Conservation (phyloP, 2,888 invertebrate species). For the Tipula confusa region DNA sequence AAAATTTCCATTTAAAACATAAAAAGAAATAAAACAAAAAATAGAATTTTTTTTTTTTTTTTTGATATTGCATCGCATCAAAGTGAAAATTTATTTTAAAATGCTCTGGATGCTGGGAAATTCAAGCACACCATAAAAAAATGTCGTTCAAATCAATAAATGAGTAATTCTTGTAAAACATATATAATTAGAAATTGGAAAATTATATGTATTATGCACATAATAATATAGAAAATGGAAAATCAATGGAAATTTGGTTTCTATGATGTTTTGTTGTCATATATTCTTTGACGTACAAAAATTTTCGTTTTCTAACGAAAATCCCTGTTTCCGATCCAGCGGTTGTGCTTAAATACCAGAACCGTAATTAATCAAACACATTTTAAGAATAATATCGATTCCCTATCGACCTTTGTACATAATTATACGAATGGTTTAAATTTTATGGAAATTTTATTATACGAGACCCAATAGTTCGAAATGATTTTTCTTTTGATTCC, state of each 20-base stretch:
- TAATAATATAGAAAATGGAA: background rate
- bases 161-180: background rate
- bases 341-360: background rate
- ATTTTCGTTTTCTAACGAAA: background rate
- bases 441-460: conserved; percentile 5
- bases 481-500: conserved; percentile 5
- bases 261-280: background rate
- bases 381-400: background rate
- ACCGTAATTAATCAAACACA: background rate
- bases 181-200: background rate
- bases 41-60: background rate
- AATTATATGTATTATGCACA: background rate
- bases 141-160: background rate
- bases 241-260: background rate
- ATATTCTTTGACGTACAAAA: background rate
- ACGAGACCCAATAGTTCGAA: background rate
- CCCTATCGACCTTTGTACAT: background rate
- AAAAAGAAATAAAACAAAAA: background rate
- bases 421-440: background rate
- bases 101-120: background rate
- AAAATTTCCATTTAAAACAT: background rate
- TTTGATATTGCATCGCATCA: background rate
- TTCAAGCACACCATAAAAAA: background rate
- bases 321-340: background rate
- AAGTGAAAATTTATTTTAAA: background rate